phyloP scores from a whole-genome alignment of 1,140 invertebrate species.

The Drusus annulatus region DNA sequence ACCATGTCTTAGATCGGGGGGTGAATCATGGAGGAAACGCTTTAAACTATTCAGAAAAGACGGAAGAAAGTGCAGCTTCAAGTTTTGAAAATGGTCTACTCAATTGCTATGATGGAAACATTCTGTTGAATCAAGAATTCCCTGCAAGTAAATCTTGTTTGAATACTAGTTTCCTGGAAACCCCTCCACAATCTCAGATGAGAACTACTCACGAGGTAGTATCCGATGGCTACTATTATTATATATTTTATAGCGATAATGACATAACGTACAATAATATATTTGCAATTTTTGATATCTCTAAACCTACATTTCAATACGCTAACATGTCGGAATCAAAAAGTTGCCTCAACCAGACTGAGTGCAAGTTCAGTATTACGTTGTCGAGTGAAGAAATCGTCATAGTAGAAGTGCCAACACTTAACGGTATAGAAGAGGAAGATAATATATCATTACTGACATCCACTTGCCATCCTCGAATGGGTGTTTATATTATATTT shows the following conservation, averaged over 20 bases:
- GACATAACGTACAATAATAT: constrained; percentile 84
- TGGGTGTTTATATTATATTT: constrained; percentile 84
- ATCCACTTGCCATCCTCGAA: constrained; percentile 83
- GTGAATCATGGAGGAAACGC: constrained; percentile 83
- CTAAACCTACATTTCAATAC: constrained; percentile 85
- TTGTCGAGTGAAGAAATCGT: constrained; percentile 83
- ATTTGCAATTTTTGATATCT: constrained; percentile 86
- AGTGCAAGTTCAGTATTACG: constrained; percentile 80
- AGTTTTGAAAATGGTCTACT: constrained; percentile 85
- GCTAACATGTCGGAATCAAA: constrained; percentile 79
- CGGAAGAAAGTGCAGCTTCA: constrained; percentile 77
- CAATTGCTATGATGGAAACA: constrained; percentile 81
- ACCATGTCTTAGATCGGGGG: constrained; percentile 79
- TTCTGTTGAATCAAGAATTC: constrained; percentile 80
- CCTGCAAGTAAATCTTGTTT: constrained; percentile 77
- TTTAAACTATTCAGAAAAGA: constrained; percentile 72
- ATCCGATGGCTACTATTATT: constrained; percentile 87
- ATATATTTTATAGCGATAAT: constrained; percentile 90
- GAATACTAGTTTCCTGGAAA: constrained; percentile 78
- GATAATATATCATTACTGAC: constrained; percentile 76
- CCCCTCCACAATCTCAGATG: constrained; percentile 74
- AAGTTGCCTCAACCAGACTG: constrained; percentile 81
- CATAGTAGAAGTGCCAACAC: constrained; percentile 85
- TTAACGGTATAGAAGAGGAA: constrained; percentile 83
- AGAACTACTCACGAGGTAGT: constrained; percentile 78